Evolutionary conservation across 1,140 invertebrate genomes (phyloP).

Genomic region (Aphelinus certus): DNA sequence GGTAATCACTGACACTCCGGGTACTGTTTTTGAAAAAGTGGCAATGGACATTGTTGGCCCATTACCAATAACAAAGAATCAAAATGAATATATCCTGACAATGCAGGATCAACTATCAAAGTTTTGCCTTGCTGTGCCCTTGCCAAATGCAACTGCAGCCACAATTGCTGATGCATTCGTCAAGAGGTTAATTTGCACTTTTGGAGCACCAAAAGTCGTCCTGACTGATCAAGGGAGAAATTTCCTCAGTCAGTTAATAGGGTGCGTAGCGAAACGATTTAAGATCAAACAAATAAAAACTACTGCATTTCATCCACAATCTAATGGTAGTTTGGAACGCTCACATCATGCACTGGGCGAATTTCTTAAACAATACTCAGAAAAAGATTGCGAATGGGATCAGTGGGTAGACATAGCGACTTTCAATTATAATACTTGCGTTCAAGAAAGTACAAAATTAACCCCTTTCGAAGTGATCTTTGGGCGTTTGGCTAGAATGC

Average conservation of each 20-base stretch:
- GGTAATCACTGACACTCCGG: conserved; percentile 16
- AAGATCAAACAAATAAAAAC: conserved; percentile 35
- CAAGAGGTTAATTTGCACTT: conserved; percentile 20
- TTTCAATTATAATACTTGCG: no score
- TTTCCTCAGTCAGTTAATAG: conserved; percentile 45
- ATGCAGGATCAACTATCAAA: no score
- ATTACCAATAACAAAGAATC: not conserved
- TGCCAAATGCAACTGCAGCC: no score
- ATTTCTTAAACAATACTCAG: conserved; percentile 40
- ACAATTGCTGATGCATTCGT: no score
- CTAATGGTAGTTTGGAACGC: conserved; percentile 1
- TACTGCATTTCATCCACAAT: no score
- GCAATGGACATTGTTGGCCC: conserved; percentile 11
- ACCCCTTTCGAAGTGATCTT: conserved; percentile 39
- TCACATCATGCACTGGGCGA: conserved; percentile 53
- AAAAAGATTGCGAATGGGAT: no score
- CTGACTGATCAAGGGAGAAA: conserved; percentile 51
- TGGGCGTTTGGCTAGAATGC: conserved; percentile 32
- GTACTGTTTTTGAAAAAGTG: not conserved
- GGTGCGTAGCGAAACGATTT: conserved; percentile 44
- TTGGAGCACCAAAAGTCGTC: conserved; percentile 45
- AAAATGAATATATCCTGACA: conserved; percentile 27
- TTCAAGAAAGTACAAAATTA: conserved; percentile 42
- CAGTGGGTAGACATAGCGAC: no score
- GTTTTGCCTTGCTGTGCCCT: no score